Percentiles rank a stretch among this genome's conserved stretches.
Conservation (phyloP, 2,888 invertebrate species). For the Augiades crinisus region DNA sequence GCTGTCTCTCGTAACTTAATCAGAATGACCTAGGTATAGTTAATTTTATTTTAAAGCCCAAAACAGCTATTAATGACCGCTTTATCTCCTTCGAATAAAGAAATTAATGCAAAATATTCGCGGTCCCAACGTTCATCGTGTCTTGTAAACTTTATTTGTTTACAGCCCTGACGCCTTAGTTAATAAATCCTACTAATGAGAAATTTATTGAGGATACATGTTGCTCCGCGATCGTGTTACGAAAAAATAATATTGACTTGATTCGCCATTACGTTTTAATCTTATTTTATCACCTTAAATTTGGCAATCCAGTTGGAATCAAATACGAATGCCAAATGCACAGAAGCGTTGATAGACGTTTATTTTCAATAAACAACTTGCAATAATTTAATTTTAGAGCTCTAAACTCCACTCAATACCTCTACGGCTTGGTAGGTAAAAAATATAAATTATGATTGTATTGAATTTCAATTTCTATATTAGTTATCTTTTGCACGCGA, state of each 20-base stretch:
- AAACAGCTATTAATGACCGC: conserved; percentile 13
- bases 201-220: conserved; percentile 9
- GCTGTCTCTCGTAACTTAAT: neutral
- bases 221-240: neutral
- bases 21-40: too few species aligned
- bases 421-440: too few species aligned
- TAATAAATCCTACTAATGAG: conserved; percentile 18
- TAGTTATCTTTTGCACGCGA: too few species aligned
- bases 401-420: too few species aligned
- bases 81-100: conserved; percentile 6
- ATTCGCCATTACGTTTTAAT: neutral
- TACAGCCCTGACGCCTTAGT: conserved; percentile 5
- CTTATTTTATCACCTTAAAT: conserved; percentile 1
- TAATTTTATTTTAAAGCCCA: too few species aligned
- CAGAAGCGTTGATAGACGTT: neutral
- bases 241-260: conserved; percentile 4
- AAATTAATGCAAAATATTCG: conserved; percentile 2
- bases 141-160: conserved; percentile 17
- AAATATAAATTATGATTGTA: too few species aligned
- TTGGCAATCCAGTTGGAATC: neutral
- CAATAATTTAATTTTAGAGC: neutral
- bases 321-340: neutral
- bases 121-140: conserved; percentile 6
- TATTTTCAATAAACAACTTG: conserved; percentile 1
- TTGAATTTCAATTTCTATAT: too few species aligned